phyloP scores from a whole-genome alignment of 2,113 vertebrate genomes.

The Neoarius graeffei region DNA sequence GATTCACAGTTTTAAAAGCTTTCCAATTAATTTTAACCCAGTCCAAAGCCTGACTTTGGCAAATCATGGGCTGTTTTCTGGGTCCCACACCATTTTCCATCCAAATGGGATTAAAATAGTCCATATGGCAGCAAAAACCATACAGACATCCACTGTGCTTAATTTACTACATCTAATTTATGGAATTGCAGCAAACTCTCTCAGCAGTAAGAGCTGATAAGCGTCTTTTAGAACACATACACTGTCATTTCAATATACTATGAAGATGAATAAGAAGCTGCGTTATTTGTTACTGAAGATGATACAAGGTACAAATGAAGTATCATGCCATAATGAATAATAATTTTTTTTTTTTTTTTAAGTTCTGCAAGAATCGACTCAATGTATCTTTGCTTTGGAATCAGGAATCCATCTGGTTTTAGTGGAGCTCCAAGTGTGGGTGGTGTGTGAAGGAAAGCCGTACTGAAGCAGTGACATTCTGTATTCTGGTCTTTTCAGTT shows the following conservation, averaged over 20 bases:
- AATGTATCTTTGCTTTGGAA: not conserved
- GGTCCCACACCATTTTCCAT: not conserved
- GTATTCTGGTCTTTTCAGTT: not conserved
- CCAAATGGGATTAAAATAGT: slow-evolving; percentile 15
- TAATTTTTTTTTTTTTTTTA: not conserved
- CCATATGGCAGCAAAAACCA: not conserved
- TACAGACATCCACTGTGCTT: not conserved
- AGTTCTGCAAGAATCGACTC: not conserved
- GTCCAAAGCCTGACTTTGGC: not conserved
- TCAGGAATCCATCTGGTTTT: not conserved
- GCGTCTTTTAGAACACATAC: not conserved
- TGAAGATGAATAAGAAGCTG: not conserved
- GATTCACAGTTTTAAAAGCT: not conserved
- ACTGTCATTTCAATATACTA: not conserved
- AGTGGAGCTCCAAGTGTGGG: slow-evolving; percentile 13
- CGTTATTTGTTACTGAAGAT: slow-evolving; percentile 5
- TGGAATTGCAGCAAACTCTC: not conserved
- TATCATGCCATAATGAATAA: no score
- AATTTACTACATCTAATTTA: not conserved
- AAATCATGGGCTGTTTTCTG: not conserved
- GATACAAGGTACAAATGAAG: not conserved
- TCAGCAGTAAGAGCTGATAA: not conserved
- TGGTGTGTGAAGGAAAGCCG: not conserved
- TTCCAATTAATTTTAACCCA: slow-evolving; percentile 4
- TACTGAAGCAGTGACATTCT: not conserved